Percentiles rank a stretch among this genome's conserved stretches.
Evolutionary conservation across 2,888 invertebrate species (phyloP).

Genomic region (Drosophila nigritarsus): DNA sequence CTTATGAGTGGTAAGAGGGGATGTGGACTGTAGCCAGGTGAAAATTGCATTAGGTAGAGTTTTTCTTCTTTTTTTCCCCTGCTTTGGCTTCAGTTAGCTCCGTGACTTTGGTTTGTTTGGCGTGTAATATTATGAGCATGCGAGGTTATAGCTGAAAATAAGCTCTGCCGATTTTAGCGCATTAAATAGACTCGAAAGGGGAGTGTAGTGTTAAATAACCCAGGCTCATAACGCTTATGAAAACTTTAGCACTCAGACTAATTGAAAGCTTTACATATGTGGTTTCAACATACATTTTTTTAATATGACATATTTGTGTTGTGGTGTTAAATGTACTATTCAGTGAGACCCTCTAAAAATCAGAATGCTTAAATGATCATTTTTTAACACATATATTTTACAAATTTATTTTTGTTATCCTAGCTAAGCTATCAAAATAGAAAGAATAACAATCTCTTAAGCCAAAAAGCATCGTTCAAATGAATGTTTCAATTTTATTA

Average conservation of each 20-base stretch:
- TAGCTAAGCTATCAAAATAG: background rate
- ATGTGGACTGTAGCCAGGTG: slow-evolving; percentile 48
- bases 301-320: background rate
- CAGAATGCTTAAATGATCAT: background rate
- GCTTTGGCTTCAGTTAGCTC: slow-evolving; percentile 13
- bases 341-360: background rate
- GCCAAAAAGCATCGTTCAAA: background rate
- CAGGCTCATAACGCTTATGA: slow-evolving; percentile 27
- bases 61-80: background rate
- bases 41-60: slow-evolving; percentile 74
- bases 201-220: background rate
- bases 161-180: slow-evolving; percentile 40
- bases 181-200: slow-evolving; percentile 3
- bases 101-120: slow-evolving; percentile 30
- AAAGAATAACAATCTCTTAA: background rate
- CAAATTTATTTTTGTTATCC: background rate
- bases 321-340: accelerated
- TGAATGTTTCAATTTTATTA: background rate
- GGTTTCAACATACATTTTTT: background rate
- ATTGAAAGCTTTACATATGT: slow-evolving; percentile 26
- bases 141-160: slow-evolving; percentile 52
- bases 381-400: background rate
- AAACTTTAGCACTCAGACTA: slow-evolving; percentile 48
- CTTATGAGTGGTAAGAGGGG: background rate
- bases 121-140: slow-evolving; percentile 60